Evolutionary conservation across 2,888 invertebrate species (phyloP).

Genomic region (Podabrus alpinus): DNA sequence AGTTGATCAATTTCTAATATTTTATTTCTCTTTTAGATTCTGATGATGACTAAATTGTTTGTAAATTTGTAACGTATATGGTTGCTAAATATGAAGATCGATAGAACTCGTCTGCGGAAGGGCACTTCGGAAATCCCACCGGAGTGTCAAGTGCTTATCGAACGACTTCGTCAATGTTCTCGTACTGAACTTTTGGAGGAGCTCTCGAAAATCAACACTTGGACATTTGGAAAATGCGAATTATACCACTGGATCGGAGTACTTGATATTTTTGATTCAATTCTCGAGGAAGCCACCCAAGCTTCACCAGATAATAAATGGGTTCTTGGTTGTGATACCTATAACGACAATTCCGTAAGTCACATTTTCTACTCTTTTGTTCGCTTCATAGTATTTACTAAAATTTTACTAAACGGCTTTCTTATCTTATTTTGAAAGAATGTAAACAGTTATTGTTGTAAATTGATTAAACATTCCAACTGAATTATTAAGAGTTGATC

Average conservation of each 20-base stretch:
- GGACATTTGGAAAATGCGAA: slow-evolving; percentile 88
- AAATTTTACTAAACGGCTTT: background rate
- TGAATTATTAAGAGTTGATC: background rate
- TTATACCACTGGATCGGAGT: slow-evolving; percentile 86
- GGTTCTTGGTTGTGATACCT: slow-evolving; percentile 75
- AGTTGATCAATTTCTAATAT: background rate
- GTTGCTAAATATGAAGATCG: slow-evolving; percentile 72
- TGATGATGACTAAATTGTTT: background rate
- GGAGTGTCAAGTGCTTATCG: slow-evolving; percentile 78
- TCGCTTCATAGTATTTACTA: background rate
- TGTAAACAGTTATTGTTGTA: background rate
- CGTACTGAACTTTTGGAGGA: slow-evolving; percentile 69
- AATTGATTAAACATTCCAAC: background rate
- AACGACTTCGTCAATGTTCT: slow-evolving; percentile 69
- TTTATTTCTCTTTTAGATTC: background rate
- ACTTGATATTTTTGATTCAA: slow-evolving; percentile 73
- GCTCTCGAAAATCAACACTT: slow-evolving; percentile 74
- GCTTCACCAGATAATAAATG: slow-evolving; percentile 65
- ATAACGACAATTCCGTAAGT: slow-evolving; percentile 63
- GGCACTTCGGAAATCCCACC: slow-evolving; percentile 81
- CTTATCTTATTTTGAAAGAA: background rate
- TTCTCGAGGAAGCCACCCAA: slow-evolving; percentile 75
- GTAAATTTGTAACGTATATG: slow-evolving; percentile 31
- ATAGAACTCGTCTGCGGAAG: slow-evolving; percentile 78
- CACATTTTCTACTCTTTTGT: background rate